Evolutionary conservation across 2,113 vertebrate genomes (phyloP).

Genomic region (Saiga tatarica): DNA sequence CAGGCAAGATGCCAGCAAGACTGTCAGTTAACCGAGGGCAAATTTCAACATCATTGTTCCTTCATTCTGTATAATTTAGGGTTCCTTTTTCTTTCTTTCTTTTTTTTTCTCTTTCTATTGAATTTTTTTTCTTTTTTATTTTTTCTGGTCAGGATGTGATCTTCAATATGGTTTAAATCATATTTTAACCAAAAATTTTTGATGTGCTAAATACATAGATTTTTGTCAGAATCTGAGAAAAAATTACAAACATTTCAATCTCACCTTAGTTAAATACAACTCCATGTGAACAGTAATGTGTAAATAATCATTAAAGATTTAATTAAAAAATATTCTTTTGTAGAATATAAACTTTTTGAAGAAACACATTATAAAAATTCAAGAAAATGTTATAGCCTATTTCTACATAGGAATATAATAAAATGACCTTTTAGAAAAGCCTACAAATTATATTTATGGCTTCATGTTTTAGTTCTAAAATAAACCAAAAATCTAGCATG

Average conservation of each 20-base stretch:
- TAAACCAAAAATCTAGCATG: not conserved
- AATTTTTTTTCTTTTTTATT: constrained; percentile 5
- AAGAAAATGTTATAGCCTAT: not conserved
- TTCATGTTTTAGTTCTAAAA: not conserved
- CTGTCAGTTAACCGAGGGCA: not conserved
- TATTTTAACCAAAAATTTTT: not conserved
- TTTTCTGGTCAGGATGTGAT: not conserved
- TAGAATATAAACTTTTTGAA: not conserved
- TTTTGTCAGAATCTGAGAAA: not conserved
- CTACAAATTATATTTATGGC: not conserved
- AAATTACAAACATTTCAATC: not conserved
- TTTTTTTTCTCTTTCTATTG: not conserved
- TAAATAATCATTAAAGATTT: not conserved
- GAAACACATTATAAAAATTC: not conserved
- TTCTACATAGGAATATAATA: not conserved
- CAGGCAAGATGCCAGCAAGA: not conserved
- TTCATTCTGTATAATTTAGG: not conserved
- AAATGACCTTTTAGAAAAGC: not conserved
- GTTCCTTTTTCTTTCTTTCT: not conserved
- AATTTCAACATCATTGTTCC: constrained; percentile 8
- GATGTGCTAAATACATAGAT: not conserved
- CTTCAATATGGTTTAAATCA: not conserved
- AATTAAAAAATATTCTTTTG: not conserved
- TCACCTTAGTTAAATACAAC: not conserved
- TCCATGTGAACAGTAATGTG: not conserved